Conservation (phyloP, 2,113 vertebrate species). For the Rana temporaria region DNA sequence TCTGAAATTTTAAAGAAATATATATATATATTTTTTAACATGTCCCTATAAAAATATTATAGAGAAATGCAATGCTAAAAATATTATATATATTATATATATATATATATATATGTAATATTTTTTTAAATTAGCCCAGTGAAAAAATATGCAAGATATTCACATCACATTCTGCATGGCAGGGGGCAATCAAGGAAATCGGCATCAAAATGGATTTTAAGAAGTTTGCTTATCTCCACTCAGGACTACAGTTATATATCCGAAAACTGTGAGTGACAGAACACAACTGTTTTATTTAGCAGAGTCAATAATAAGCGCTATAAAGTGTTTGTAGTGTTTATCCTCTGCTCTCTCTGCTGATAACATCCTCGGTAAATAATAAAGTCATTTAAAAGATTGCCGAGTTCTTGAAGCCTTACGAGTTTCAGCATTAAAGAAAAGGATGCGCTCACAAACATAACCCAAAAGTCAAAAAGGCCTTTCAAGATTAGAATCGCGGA, state of each 20-base stretch:
- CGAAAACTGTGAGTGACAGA: conserved; percentile 4
- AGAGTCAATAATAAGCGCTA: conserved; percentile 38
- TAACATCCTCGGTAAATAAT: conserved; percentile 37
- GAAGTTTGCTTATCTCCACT: too few species aligned
- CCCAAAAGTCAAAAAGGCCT: conserved; percentile 43
- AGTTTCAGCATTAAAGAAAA: conserved; percentile 12
- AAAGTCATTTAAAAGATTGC: conserved; percentile 35
- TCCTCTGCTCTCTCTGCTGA: conserved; percentile 26
- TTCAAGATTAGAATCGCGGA: conserved; percentile 47
- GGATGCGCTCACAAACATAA: conserved; percentile 30
- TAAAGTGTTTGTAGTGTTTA: conserved; percentile 33
- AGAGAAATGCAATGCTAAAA: too few species aligned
- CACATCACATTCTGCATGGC: too few species aligned
- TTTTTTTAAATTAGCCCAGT: too few species aligned
- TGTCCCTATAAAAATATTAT: too few species aligned
- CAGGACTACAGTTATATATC: not conserved
- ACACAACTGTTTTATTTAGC: conserved; percentile 14
- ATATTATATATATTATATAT: too few species aligned
- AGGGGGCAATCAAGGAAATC: too few species aligned
- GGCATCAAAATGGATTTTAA: too few species aligned
- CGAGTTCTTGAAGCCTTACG: conserved; percentile 22
- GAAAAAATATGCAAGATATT: too few species aligned
- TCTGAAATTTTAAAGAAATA: too few species aligned
- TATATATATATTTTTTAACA: too few species aligned
- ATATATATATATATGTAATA: too few species aligned